Conservation (phyloP, 1,140 invertebrate species). For the Chrysoperla carnea region DNA sequence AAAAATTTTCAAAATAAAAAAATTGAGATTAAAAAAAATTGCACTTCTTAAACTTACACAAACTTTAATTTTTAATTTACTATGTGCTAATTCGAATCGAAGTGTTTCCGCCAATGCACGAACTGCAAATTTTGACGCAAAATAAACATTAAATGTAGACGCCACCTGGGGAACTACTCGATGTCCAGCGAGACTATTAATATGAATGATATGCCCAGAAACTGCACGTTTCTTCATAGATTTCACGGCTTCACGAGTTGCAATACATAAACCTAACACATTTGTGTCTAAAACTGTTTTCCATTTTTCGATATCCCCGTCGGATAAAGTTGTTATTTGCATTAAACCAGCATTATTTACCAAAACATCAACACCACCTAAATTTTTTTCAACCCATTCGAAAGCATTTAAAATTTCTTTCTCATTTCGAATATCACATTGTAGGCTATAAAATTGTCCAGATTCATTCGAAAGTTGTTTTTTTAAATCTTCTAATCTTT, state of each 20-base stretch:
- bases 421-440: constrained; percentile 45
- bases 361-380: constrained; percentile 46
- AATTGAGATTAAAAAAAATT: not conserved
- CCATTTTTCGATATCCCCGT: constrained; percentile 16
- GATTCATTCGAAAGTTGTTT: constrained; percentile 6
- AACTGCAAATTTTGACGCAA: constrained; percentile 39
- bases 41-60: constrained; percentile 16
- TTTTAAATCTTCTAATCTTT: constrained; percentile 28
- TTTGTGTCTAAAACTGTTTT: constrained; percentile 29
- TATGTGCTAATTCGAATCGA: constrained; percentile 26
- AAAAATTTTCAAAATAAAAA: not conserved
- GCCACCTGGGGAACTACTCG: not conserved
- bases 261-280: constrained; percentile 29
- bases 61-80: constrained; percentile 28
- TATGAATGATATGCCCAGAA: constrained; percentile 31
- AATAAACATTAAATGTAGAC: constrained; percentile 24
- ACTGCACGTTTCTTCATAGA: constrained; percentile 29
- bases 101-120: constrained; percentile 37
- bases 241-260: constrained; percentile 30
- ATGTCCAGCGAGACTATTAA: constrained; percentile 20
- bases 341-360: constrained; percentile 51
- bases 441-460: constrained; percentile 25
- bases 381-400: constrained; percentile 32
- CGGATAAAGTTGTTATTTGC: constrained; percentile 7
- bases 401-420: constrained; percentile 46